phyloP scores from a whole-genome alignment of 2,888 invertebrate genomes.

The Rhingia campestris region DNA sequence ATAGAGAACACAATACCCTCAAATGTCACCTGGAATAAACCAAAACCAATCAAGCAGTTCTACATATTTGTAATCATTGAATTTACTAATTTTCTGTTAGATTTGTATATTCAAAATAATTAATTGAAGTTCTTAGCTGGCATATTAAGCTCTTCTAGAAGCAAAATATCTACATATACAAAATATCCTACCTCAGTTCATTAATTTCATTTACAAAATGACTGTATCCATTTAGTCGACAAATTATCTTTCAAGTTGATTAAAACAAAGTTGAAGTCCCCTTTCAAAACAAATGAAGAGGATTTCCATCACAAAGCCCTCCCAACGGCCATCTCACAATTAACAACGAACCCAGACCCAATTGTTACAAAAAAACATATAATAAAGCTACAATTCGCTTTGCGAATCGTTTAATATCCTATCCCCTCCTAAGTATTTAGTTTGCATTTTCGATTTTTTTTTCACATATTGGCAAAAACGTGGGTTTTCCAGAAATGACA shows the following conservation, averaged over 20 bases:
- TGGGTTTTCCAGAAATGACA: no score
- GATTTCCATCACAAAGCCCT: neutral
- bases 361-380: neutral
- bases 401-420: no score
- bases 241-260: conserved; percentile 30
- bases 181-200: neutral
- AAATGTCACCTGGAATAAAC: no score
- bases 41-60: no score
- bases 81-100: neutral
- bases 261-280: conserved; percentile 18
- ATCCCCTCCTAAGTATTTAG: no score
- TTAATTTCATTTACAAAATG: conserved; percentile 7
- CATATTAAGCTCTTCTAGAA: no score
- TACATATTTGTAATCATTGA: no score
- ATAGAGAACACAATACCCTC: no score
- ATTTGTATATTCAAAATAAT: neutral
- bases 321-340: conserved; percentile 14
- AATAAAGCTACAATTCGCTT: no score
- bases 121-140: neutral
- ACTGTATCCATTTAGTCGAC: conserved; percentile 17
- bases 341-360: conserved; percentile 13
- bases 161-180: no score
- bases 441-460: no score
- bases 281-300: conserved; percentile 25
- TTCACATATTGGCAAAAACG: no score